Percentiles rank a stretch among this genome's conserved stretches.
Evolutionary conservation across 1,140 invertebrate genomes (phyloP).

Genomic region (Varroa destructor): DNA sequence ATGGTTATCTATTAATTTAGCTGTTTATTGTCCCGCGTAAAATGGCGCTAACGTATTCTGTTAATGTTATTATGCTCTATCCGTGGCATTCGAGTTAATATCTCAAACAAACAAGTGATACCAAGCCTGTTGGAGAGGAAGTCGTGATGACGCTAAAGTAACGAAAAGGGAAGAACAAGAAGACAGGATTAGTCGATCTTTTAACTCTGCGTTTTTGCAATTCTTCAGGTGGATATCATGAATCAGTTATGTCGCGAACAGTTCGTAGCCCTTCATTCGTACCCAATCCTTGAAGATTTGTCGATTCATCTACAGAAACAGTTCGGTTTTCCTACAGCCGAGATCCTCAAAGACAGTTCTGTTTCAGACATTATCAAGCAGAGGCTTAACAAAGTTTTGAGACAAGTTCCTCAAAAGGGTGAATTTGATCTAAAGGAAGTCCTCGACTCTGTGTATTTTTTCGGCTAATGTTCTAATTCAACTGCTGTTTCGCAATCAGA

Average conservation of each 20-base stretch:
- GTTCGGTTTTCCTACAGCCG: neutral
- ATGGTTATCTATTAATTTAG: neutral
- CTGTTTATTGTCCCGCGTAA: neutral
- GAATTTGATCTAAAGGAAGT: slow-evolving; percentile 56
- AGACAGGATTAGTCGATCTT: no score
- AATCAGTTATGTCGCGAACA: slow-evolving; percentile 78
- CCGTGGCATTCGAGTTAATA: no score
- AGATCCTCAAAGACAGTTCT: slow-evolving; percentile 31
- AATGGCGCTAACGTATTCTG: neutral
- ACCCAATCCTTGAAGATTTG: slow-evolving; percentile 79
- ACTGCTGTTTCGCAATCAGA: neutral
- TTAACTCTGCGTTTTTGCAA: neutral
- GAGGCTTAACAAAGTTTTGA: slow-evolving; percentile 33
- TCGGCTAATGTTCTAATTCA: slow-evolving; percentile 34
- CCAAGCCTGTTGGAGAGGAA: no score
- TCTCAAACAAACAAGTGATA: no score
- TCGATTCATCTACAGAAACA: slow-evolving; percentile 53
- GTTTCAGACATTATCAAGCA: slow-evolving; percentile 29
- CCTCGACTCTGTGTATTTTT: slow-evolving; percentile 61
- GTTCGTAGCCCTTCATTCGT: slow-evolving; percentile 80
- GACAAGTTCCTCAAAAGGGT: slow-evolving; percentile 35
- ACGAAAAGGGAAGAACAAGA: no score
- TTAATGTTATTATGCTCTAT: slow-evolving; percentile 1
- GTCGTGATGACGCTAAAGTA: no score
- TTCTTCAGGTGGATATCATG: neutral